A percentile compares a stretch with the other conserved stretches of the same genome.
Conservation (phyloP, 2,113 vertebrate species). For the Phainopepla nitens region DNA sequence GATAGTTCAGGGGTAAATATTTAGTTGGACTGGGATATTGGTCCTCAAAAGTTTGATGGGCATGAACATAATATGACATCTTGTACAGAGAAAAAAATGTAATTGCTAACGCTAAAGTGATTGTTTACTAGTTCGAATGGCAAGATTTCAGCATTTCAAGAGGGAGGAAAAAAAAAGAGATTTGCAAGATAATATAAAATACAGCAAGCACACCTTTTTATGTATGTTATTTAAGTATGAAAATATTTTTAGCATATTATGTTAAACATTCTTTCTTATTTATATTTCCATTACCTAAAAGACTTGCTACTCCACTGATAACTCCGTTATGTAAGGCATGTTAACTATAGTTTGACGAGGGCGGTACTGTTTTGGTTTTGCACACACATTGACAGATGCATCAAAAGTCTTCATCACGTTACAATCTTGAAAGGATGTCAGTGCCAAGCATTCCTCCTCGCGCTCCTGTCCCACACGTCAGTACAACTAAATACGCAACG, state of each 20-base stretch:
- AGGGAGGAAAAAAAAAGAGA: constrained; percentile 40
- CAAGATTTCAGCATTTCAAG: constrained; percentile 71
- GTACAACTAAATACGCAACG: constrained; percentile 43
- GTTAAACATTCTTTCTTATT: constrained; percentile 85
- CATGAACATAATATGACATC: constrained; percentile 17
- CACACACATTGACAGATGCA: constrained; percentile 67
- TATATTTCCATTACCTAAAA: constrained; percentile 79
- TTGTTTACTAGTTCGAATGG: constrained; percentile 63
- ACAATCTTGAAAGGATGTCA: constrained; percentile 62
- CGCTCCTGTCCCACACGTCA: constrained; percentile 31
- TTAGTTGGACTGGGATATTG: constrained; percentile 71
- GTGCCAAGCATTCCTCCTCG: constrained; percentile 58
- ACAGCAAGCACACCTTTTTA: constrained; percentile 81
- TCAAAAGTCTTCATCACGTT: constrained; percentile 62
- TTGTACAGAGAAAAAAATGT: constrained; percentile 48
- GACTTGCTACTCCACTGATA: constrained; percentile 75
- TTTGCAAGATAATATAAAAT: constrained; percentile 78
- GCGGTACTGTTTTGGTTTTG: constrained; percentile 71
- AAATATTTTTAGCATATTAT: constrained; percentile 86
- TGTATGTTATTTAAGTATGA: constrained; percentile 86
- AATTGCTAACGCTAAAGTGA: constrained; percentile 62
- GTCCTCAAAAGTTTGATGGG: constrained; percentile 73
- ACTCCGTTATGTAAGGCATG: constrained; percentile 80
- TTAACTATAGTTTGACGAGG: constrained; percentile 68
- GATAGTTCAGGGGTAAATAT: constrained; percentile 50